Evolutionary conservation across 2,888 invertebrate genomes (phyloP), one percentile per base, ranked within the genome.

Genomic region (Lycia hirtaria): DNA sequence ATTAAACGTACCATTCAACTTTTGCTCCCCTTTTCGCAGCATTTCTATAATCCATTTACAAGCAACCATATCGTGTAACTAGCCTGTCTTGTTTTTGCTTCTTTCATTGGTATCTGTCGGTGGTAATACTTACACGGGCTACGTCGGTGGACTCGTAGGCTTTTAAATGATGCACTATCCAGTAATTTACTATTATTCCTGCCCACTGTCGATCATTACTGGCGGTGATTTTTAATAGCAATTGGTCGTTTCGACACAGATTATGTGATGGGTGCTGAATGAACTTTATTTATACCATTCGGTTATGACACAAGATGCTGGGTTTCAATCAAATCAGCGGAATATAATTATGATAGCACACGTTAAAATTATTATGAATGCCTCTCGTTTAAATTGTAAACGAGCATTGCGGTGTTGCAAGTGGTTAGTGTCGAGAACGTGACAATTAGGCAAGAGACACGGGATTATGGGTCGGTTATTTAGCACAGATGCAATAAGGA

Each of bases 201-300:
- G 62, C 64, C 59, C 55, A 51, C 62, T 43, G 56, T 43, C 51
- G 60, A 66, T 66, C 64, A 75, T 74, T 75, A 76, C 60, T 59
- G 72, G 69, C 69, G 6, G 64, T 58, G 55, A 65, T 72, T 73
- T 74, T 75, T 72, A 75, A 74, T 73, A 65, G 71, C 70, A 77
- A 78, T 75, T 65, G 65, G 55, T 60, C 57, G 67, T 76, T 75
- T 76, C 70, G 66, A 73, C 76, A 78, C 64, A 72, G 63, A 75
- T 77, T 73, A 71, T 75, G 69, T 71, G 69, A 66, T 67, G 65
- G 48, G 54, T 54, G 58, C 61, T 70, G 65, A 62, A 73, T 73
- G 69, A 64, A 64, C 70, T 64, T 71, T 69, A 62, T 71, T 69
- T 62, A 53, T 69, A 67, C 69, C 58, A 64, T 58, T 64, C 58